These are phyloP conservation scores for Galaxea fascicularis DNA, from an alignment of 92 coral and sea anemone genomes.

Conservation along the genomic window DNA sequence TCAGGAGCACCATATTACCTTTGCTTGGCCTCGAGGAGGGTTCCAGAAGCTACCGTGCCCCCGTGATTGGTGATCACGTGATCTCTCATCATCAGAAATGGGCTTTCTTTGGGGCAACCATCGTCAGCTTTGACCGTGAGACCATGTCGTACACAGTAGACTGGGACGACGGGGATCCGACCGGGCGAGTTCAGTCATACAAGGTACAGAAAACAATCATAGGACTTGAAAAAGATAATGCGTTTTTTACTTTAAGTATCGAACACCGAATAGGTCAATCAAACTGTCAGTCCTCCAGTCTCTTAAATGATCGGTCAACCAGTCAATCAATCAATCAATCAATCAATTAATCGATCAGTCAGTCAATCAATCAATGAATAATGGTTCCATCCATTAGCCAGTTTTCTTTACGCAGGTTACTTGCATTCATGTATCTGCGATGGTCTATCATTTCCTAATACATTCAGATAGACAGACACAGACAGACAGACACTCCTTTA, in stretches of 20 bases:
- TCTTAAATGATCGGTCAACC: background rate
- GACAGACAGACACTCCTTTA: background rate
- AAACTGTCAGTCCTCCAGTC: background rate
- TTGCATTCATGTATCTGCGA: background rate
- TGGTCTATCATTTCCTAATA: background rate
- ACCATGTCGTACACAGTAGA: constrained; percentile 89
- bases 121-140: constrained; percentile 79
- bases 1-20: constrained; percentile 47
- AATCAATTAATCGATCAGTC: background rate
- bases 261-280: too few relatives aligned
- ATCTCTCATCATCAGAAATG: constrained; percentile 85
- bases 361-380: background rate
- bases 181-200: constrained; percentile 83
- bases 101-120: constrained; percentile 89
- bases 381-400: background rate
- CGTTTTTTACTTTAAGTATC: too few relatives aligned
- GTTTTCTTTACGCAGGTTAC: background rate
- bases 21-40: constrained; percentile 65
- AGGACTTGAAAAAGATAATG: too few relatives aligned
- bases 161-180: constrained; percentile 97
- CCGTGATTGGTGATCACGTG: constrained; percentile 93
- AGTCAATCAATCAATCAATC: background rate
- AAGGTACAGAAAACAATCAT: constrained; percentile 54
- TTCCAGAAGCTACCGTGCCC: constrained; percentile 78
- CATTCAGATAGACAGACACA: background rate